Base-by-base conservation (phyloP, 2,113 vertebrate genomes). In the Diphyllodes magnificus region DNA sequence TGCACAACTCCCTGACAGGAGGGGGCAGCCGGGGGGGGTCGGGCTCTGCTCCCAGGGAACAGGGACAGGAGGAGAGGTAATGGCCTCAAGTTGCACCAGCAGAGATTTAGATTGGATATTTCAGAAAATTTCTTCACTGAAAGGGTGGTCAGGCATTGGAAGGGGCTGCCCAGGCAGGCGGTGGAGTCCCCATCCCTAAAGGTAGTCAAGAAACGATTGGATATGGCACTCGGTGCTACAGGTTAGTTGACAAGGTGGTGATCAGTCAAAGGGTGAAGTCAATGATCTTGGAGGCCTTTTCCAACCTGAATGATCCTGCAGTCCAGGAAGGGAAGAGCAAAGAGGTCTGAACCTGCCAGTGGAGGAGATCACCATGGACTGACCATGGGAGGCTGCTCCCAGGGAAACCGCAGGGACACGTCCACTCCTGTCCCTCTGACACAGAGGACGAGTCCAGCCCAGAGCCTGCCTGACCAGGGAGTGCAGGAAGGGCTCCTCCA, bases 21-120 rank as follows among this genome's bases (percentile, higher is more conserved):
- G 35, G 13, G 30, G 4, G 9, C 42, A 56, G 49, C 30, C 0
- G 1, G 13, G 27, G 21, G 13, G 9, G 10, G 4, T 13, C 16
- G 0, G 50, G 59, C 25, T 72, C 42, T 71, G 44, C 66, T 57
- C 31, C 5, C 22, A 65, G 66, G 22, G 31, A 72, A 37, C 35
- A 50, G 4, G 10, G 33, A 65, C 59, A 81, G 44, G 27, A 81
- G 1, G 33, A 50, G 51, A 72, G 14, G 22, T 1, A 49, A 45
- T 0, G 0, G 51, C 15, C 33, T 50, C 37, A 44, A 14, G 37
- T 33, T 45, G 68, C 5, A 65, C 19, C 33, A 88, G 37, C 6
- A 28, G 31, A 57, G 51, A 22, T 75, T 75, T 15, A 66, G 39
- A n/a, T 25, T 53, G 53, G 45, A 6, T 33, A 44, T 59, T 33